Conservation (phyloP, 2,113 vertebrate species). For the Leptobrachium leishanense region DNA sequence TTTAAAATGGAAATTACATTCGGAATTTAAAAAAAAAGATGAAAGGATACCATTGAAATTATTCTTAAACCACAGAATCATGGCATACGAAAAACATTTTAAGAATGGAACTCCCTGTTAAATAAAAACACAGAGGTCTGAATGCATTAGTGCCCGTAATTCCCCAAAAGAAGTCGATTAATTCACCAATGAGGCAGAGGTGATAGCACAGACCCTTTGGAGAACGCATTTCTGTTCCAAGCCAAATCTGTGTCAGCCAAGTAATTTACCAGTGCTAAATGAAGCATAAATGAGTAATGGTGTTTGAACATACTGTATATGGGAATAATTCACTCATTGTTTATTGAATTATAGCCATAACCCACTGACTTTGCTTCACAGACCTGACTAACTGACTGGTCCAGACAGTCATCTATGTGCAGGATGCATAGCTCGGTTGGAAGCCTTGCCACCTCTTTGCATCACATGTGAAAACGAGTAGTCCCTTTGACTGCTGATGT, state of each 20-base stretch:
- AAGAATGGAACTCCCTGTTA: not conserved
- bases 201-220: not conserved
- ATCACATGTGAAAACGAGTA: not conserved
- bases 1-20: not conserved
- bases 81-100: not conserved
- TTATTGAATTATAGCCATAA: not conserved
- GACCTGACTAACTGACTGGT: not conserved
- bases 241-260: not conserved
- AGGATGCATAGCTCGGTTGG: not conserved
- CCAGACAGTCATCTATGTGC: not conserved
- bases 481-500: not conserved
- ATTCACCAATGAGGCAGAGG: not conserved
- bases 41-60: not conserved
- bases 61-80: not conserved
- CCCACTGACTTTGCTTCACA: not conserved
- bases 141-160: not conserved
- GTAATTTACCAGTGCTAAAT: not conserved
- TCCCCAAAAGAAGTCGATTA: not conserved
- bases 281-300: constrained; percentile 3
- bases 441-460: not conserved
- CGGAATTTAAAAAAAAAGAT: not conserved
- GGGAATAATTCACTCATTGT: constrained; percentile 1
- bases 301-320: not conserved
- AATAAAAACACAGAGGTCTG: not conserved
- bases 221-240: not conserved